Evolutionary conservation across 2,888 invertebrate genomes (phyloP).

Genomic region (Arrhopalites spinosus): DNA sequence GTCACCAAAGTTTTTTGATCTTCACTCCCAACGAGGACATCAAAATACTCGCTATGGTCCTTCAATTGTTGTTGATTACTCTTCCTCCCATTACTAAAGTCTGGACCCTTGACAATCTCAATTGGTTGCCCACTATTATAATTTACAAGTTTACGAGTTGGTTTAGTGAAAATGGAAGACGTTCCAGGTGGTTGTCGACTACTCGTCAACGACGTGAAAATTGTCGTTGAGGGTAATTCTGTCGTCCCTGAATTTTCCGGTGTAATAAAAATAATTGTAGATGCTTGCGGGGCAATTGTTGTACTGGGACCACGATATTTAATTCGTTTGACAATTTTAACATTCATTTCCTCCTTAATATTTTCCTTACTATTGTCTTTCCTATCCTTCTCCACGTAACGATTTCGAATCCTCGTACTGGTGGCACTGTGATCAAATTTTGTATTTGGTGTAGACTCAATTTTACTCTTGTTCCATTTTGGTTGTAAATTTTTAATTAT

Average conservation of each 20-base stretch:
- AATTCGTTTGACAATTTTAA: constrained; percentile 7
- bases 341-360: background rate
- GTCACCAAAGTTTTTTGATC: constrained; percentile 51
- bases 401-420: constrained; percentile 16
- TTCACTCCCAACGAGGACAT: constrained; percentile 51
- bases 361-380: background rate
- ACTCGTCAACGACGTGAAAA: background rate
- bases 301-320: constrained; percentile 12
- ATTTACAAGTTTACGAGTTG: background rate
- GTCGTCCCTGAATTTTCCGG: constrained; percentile 19
- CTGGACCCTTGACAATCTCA: constrained; percentile 50
- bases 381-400: constrained; percentile 15
- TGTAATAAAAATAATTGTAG: constrained; percentile 23
- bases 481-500: constrained; percentile 45
- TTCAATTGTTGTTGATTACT: constrained; percentile 17
- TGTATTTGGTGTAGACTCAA: constrained; percentile 2
- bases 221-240: background rate
- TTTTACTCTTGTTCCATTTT: constrained; percentile 35
- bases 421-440: background rate
- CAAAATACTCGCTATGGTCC: constrained; percentile 45
- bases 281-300: background rate
- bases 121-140: constrained; percentile 37
- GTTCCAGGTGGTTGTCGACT: background rate
- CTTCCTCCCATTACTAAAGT: constrained; percentile 39
- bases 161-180: background rate